Evolutionary conservation across 2,888 invertebrate species (phyloP).

Genomic region (Incurvaria masculella): DNA sequence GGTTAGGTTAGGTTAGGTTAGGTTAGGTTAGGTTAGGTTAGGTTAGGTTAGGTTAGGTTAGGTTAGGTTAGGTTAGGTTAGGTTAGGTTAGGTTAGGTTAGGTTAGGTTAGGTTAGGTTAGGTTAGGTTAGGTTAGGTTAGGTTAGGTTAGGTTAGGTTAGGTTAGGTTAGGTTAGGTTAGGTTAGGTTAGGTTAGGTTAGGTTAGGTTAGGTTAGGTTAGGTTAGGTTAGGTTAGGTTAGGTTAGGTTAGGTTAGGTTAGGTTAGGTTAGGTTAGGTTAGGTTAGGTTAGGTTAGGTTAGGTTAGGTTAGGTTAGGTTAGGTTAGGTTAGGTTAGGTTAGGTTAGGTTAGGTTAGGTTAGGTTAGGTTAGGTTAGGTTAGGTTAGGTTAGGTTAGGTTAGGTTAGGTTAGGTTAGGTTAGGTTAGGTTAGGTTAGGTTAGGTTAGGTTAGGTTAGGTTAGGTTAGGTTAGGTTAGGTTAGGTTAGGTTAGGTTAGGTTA

Average conservation of each 20-base stretch:
- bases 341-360: too few relatives aligned
- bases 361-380: too few relatives aligned
- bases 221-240: slow-evolving; percentile 14
- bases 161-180: slow-evolving; percentile 17
- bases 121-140: slow-evolving; percentile 17
- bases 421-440: too few relatives aligned
- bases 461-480: too few relatives aligned
- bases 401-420: too few relatives aligned
- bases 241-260: slow-evolving; percentile 14
- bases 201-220: slow-evolving; percentile 15
- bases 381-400: too few relatives aligned
- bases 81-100: slow-evolving; percentile 16
- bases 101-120: slow-evolving; percentile 17
- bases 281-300: slow-evolving; percentile 17
- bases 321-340: too few relatives aligned
- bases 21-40: slow-evolving; percentile 17
- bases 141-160: slow-evolving; percentile 17
- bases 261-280: slow-evolving; percentile 14
- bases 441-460: too few relatives aligned
- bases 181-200: slow-evolving; percentile 16
- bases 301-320: too few relatives aligned
- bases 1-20: slow-evolving; percentile 16
- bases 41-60: slow-evolving; percentile 17
- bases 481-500: too few relatives aligned
- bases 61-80: slow-evolving; percentile 17